Evolutionary conservation across 2,888 invertebrate species (phyloP).

Genomic region (Chrysomela aeneicollis): DNA sequence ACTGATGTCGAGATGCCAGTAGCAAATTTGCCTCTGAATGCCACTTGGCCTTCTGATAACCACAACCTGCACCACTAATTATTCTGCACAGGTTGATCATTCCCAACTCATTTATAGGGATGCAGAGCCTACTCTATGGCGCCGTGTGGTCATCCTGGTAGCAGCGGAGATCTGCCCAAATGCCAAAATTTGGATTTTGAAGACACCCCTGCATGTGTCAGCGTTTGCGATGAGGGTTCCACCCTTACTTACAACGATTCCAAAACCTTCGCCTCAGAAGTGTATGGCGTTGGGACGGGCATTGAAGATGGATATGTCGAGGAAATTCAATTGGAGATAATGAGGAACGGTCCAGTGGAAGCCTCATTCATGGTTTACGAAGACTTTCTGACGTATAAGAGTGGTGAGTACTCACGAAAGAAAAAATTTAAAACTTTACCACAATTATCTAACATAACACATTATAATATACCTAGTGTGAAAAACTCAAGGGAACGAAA

Average conservation of each 20-base stretch:
- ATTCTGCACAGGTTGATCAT: too few relatives aligned
- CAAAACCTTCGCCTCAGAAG: background rate
- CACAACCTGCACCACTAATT: too few relatives aligned
- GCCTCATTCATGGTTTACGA: slow-evolving; percentile 75
- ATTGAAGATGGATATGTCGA: too few relatives aligned
- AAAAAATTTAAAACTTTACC: too few relatives aligned
- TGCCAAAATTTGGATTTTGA: slow-evolving; percentile 11
- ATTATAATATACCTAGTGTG: too few relatives aligned
- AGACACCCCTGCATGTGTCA: slow-evolving; percentile 28
- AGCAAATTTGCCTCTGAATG: too few relatives aligned
- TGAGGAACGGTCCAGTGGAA: slow-evolving; percentile 84
- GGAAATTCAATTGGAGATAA: slow-evolving; percentile 79
- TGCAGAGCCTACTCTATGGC: slow-evolving; percentile 36
- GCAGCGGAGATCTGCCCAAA: slow-evolving; percentile 1
- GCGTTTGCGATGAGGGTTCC: slow-evolving; percentile 36
- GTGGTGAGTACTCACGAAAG: slow-evolving; percentile 76
- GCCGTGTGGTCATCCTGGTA: slow-evolving; percentile 33
- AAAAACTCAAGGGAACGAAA: too few relatives aligned
- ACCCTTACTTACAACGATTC: background rate
- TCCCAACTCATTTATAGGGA: slow-evolving; percentile 26
- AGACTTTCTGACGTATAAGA: slow-evolving; percentile 82
- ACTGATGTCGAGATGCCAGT: too few relatives aligned
- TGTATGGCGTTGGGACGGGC: too few relatives aligned
- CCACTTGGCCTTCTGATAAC: too few relatives aligned
- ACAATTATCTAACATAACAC: too few relatives aligned